Percentiles rank a stretch among this genome's conserved stretches.
Evolutionary conservation across 1,140 invertebrate species (phyloP).

Genomic region (Archivesica marissinica): DNA sequence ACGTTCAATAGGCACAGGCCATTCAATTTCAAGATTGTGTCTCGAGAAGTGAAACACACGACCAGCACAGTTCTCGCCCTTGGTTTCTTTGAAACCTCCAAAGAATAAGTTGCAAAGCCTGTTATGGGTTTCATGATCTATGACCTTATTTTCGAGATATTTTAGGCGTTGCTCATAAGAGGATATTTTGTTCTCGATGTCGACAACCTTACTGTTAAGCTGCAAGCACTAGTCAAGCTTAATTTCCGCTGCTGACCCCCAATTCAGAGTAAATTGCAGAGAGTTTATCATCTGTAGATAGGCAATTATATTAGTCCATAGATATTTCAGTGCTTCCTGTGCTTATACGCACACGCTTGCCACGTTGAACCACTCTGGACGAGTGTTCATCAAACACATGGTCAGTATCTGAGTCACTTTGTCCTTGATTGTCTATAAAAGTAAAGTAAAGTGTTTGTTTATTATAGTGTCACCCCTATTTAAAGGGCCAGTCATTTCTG

Average conservation of each 20-base stretch:
- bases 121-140: not conserved
- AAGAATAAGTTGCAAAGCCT: slow-evolving; percentile 23
- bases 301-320: not conserved
- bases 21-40: not conserved
- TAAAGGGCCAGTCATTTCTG: not conserved
- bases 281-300: not conserved
- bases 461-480: not conserved
- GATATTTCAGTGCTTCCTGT: not conserved
- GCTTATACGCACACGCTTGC: not conserved
- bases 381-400: not conserved
- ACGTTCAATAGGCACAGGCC: not conserved
- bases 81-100: not conserved
- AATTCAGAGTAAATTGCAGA: not conserved
- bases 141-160: slow-evolving; percentile 1
- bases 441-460: not conserved
- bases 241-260: not conserved
- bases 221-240: not conserved
- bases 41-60: not conserved
- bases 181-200: not conserved
- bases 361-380: not conserved
- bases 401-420: not conserved
- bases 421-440: not conserved
- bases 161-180: not conserved
- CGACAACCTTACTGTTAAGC: not conserved
- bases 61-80: not conserved